Conservation (phyloP, 2,113 vertebrate species). For the Pachyramphus minor region DNA sequence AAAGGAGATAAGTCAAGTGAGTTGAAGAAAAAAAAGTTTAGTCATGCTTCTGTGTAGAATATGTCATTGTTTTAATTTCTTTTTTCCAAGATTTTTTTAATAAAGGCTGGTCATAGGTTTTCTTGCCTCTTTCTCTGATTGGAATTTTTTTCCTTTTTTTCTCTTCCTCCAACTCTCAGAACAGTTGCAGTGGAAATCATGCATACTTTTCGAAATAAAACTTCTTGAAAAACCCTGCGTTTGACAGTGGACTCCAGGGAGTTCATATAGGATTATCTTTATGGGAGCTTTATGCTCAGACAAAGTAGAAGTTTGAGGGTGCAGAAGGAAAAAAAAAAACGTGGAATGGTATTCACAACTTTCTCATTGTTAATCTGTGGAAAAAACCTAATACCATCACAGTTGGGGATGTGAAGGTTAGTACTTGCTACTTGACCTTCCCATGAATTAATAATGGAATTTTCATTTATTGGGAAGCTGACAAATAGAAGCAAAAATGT, state of each 20-base stretch:
- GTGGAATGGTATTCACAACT: neutral
- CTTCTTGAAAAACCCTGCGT: neutral
- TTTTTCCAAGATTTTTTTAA: neutral
- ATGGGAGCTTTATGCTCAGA: neutral
- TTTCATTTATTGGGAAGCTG: neutral
- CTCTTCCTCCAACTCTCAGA: neutral
- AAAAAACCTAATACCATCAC: neutral
- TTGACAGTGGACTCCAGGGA: neutral
- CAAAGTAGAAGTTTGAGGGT: neutral
- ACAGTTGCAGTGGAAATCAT: neutral
- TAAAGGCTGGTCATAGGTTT: neutral
- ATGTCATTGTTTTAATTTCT: neutral
- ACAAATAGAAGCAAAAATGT: neutral
- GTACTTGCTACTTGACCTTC: neutral
- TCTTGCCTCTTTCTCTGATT: neutral
- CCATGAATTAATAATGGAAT: neutral
- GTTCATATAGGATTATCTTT: neutral
- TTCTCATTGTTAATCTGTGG: neutral
- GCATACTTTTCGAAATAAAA: neutral
- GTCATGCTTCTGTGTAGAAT: neutral
- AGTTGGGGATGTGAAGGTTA: neutral
- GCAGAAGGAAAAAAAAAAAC: neutral
- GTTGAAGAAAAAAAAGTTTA: neutral
- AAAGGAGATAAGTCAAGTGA: neutral
- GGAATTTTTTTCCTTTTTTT: neutral